phyloP scores from a whole-genome alignment of 2,113 vertebrate species.

The Nothocercus julius region DNA sequence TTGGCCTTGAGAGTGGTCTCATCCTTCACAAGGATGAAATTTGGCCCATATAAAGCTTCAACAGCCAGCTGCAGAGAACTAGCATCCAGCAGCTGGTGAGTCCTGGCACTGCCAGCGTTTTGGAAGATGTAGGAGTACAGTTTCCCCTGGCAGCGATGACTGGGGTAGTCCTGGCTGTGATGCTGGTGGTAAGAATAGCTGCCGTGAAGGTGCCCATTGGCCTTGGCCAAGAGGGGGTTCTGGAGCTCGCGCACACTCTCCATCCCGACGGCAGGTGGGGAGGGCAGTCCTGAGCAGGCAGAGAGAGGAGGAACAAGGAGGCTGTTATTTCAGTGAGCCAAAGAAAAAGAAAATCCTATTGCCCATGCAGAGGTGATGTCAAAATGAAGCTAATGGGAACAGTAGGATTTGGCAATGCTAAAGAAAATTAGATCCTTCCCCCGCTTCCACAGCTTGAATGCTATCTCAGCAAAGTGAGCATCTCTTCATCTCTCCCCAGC shows the following conservation, averaged over 20 bases:
- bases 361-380: neutral
- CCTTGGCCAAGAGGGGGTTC: conserved; percentile 90
- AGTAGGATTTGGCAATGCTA: neutral
- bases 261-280: conserved; percentile 69
- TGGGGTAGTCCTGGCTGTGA: conserved; percentile 75
- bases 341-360: conserved; percentile 4
- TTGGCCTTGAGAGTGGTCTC: conserved; percentile 85
- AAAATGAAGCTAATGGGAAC: neutral
- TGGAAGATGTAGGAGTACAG: conserved; percentile 89
- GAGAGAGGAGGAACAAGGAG: neutral
- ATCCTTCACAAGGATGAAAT: conserved; percentile 88
- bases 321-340: neutral
- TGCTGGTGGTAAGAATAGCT: conserved; percentile 82
- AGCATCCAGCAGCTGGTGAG: conserved; percentile 90
- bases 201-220: conserved; percentile 82
- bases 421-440: conserved; percentile 20
- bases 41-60: conserved; percentile 89
- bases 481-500: conserved; percentile 30
- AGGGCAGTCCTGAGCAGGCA: conserved; percentile 14
- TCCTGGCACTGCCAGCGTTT: conserved; percentile 71
- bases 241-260: conserved; percentile 93
- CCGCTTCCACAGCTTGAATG: neutral
- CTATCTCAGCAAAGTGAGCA: conserved; percentile 18
- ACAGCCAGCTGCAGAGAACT: conserved; percentile 91
- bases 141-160: conserved; percentile 83